Evolutionary conservation across 2,888 invertebrate species (phyloP).

Genomic region (Nineta flava): DNA sequence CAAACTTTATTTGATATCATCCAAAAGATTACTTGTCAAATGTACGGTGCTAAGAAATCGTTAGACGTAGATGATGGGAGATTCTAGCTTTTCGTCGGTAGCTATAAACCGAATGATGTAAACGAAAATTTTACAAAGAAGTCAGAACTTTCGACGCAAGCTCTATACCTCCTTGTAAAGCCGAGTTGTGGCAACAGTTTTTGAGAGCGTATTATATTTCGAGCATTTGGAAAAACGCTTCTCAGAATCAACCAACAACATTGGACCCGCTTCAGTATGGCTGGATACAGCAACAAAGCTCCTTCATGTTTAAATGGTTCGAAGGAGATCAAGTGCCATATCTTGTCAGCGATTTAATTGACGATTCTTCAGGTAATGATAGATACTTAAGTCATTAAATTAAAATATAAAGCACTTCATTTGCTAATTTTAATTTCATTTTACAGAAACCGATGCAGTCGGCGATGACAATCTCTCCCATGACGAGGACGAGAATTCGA

Average conservation of each 20-base stretch:
- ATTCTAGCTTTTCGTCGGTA: background rate
- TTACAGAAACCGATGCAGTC: no score
- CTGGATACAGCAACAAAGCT: slow-evolving; percentile 11
- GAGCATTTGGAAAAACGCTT: slow-evolving; percentile 14
- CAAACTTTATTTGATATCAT: slow-evolving; percentile 9
- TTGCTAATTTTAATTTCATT: no score
- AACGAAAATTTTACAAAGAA: slow-evolving; percentile 10
- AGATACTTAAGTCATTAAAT: no score
- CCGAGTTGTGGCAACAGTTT: slow-evolving; percentile 14
- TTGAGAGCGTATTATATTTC: slow-evolving; percentile 12
- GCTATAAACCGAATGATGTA: background rate
- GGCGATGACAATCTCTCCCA: no score
- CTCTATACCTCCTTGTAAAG: slow-evolving; percentile 14
- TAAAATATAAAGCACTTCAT: no score
- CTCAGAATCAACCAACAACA: slow-evolving; percentile 7
- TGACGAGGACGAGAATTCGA: no score
- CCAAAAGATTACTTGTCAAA: slow-evolving; percentile 10
- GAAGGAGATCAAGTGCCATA: slow-evolving; percentile 15
- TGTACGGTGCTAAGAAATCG: slow-evolving; percentile 7
- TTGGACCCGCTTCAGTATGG: slow-evolving; percentile 13
- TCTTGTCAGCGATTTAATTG: slow-evolving; percentile 8
- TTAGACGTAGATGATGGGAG: slow-evolving; percentile 9
- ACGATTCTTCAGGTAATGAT: slow-evolving; percentile 1
- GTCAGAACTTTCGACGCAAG: slow-evolving; percentile 13
- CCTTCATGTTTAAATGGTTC: slow-evolving; percentile 15